Evolutionary conservation across 2,888 invertebrate genomes (phyloP), one percentile per base, ranked within the genome.

Genomic region (Fragum fragum): DNA sequence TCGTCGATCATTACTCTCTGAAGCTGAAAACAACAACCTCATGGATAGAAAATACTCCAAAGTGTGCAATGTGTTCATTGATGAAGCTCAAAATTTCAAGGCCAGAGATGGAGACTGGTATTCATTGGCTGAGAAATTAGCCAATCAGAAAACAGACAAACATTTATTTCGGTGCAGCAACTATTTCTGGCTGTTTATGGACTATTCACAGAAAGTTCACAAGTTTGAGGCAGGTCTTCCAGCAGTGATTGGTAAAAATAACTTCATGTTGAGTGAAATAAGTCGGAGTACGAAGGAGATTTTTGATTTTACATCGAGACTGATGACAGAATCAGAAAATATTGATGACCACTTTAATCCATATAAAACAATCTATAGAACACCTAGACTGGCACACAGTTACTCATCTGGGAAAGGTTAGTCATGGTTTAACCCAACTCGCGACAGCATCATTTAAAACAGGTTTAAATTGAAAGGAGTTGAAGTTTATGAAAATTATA

Each of bases 21-120:
- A 87, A 47, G 73, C 69, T 16, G n/a, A 70, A 18, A 61, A 77
- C n/a, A 57, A 47, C 18, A 59, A 66, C 3, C 1, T 79, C 9
- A 66, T 88, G 52, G 7, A 69, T 2, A 55, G 32, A 9, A 83
- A 80, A 36, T 90, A 89, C 80, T 74, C 78, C 3, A 52, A 66
- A 29, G 84, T 91, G 18, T 78, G 75, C 32, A 90, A 90, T 83
- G 90, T 91, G 11, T 78, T 91, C 21, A 87, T 91, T 3, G 91
- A 91, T 66, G 91, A 91, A 78, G 91, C 86, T 21, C 91, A 91
- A 81, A 91, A 91, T 76, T 91, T 91, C 81, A 91, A 91, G 71
- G 91, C 89, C 81, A 79, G 91, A 75, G 91, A 91, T 79, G 91
- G 91, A 47, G 90, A 91, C 72, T 91, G 90, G 91, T 91, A 91